Evolutionary conservation across 2,888 invertebrate genomes (phyloP), one percentile per base, ranked within the genome.

Genomic region (Polietes domitor): DNA sequence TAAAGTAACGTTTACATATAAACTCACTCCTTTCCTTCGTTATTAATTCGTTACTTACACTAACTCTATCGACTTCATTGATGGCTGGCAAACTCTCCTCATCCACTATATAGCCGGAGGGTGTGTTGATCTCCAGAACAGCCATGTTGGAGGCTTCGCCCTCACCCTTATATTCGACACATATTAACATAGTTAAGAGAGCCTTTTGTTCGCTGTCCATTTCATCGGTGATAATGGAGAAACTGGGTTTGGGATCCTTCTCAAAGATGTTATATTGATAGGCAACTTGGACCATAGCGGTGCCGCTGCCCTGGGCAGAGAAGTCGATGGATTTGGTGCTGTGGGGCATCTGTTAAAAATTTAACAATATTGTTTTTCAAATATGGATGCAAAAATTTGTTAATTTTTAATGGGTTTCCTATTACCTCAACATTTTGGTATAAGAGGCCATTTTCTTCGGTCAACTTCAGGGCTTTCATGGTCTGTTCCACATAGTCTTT

Each of bases 91-190:
- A 92, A 0, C 95, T 96, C 88, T 95, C 95, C 88, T 94, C 93
- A 87, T 98, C 97, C 0, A 96, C 96, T 0, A 96, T 94, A 91
- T 96, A 98, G 26, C 98, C 98, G 0, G 98, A 98, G 0, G 98
- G 98, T 82, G 98, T 93, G 80, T 95, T 95, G 0, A 98, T 96
- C 89, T 98, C 97, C 93, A 98, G 95, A 1, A 98, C 95, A n/a
- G 97, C 96, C 95, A 98, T 96, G 86, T 98, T 98, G 86, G 96
- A 95, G 28, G 94, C 93, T 87, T 94, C 94, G 47, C 94, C 88
- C 9, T 88, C 88, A 24, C 89, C 92, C 5, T 88, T 86, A 24
- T 93, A 96, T 94, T 95, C 95, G 63, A 96, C 94, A 89, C 98
- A 98, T 68, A 97, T 94, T 10, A 96, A 96, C 41, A 98, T 93